Conservation (phyloP, 2,797 vertebrate genomes). For the Eospalax fontanierii region DNA sequence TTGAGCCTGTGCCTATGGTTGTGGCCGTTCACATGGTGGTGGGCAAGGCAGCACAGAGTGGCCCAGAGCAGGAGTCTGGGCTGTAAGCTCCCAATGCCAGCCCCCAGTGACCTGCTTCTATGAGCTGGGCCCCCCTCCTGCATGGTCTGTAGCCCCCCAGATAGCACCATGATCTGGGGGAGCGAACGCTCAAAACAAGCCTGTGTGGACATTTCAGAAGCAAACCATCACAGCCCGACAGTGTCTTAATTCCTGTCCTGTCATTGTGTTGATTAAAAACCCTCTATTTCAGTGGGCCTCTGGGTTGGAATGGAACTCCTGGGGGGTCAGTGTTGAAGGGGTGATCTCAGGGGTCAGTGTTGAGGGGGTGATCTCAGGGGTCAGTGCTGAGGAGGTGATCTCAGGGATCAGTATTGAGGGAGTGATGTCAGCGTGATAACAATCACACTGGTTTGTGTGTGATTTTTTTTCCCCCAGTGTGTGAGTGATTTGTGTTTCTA, state of each 20-base stretch:
- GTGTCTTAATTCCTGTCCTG: not conserved
- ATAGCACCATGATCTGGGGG: not conserved
- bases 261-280: not conserved
- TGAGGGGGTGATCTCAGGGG: not conserved
- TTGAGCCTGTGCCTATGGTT: not conserved
- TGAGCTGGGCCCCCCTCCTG: no score
- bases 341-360: not conserved
- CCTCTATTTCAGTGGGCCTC: not conserved
- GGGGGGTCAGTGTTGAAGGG: not conserved
- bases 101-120: not conserved
- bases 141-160: not conserved
- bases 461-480: not conserved
- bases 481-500: not conserved
- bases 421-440: not conserved
- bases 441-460: not conserved
- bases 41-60: not conserved
- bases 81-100: not conserved
- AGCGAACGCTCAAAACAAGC: not conserved
- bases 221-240: no score
- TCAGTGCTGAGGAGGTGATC: no score
- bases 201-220: not conserved
- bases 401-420: not conserved
- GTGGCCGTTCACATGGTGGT: not conserved
- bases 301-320: not conserved
- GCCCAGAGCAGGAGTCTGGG: not conserved